Evolutionary conservation across 2,888 invertebrate genomes (phyloP), one percentile per base, ranked within the genome.

Genomic region (Epistrophella euchroma): DNA sequence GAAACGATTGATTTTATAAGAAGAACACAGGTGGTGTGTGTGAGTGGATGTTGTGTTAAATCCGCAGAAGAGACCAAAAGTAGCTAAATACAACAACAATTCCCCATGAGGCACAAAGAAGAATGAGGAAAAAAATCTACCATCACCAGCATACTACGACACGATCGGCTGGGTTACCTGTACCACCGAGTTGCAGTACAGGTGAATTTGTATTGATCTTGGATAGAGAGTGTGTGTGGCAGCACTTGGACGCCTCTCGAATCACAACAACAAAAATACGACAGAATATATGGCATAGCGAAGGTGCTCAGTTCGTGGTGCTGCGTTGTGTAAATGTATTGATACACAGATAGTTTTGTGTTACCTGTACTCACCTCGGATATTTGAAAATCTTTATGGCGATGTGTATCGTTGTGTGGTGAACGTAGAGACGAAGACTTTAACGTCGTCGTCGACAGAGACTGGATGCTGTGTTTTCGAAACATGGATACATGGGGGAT

Each of bases 151-250:
- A 66, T 35, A 60, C 50, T 25, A 15, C 0, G 6, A 17, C n/a
- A 62, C 35, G 35, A 60, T 58, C 76, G 43, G 55, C 47, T 62
- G 13, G 19, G 50, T 52, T 78, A 80, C 80, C 75, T 81, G 85
- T 85, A 68, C 50, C 75, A 75, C 11, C 7, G 50, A 74, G 19
- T 45, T 64, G 6, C 70, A 47, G 80, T 58, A 66, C 85, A 85
- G 85, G 85, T 85, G 85, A 76, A 80, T 76, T 85, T 85, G 80
- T 85, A 76, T 76, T 80, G 80, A 85, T 84, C 45, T 64, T 22
- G 47, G 58, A 66, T 68, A 70, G 19, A 47, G 58, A 37, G 75
- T 60, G 17, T 80, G 56, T 68, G 70, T 32, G 43, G 62, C 43
- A 71, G 19, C 81, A 66, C 56, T 76, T 47, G 73, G 78, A 73